Conservation (phyloP, 2,113 vertebrate species). For the Crotalus horridus region DNA sequence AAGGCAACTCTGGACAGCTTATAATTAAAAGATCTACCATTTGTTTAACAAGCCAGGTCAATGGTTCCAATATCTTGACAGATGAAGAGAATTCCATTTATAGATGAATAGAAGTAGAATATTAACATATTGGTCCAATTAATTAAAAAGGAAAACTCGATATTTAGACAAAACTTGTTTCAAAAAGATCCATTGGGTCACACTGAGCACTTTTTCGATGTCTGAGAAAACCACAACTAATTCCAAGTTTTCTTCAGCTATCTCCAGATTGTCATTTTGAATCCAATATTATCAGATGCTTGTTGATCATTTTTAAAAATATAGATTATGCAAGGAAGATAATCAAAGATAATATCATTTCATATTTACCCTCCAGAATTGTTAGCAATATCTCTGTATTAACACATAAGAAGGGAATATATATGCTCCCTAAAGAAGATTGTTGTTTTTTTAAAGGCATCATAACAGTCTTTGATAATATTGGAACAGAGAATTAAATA, state of each 20-base stretch:
- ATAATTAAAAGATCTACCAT: not conserved
- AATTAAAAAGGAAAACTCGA: not conserved
- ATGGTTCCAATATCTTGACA: not conserved
- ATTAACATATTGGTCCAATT: not conserved
- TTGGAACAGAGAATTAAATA: not conserved
- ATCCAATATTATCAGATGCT: not conserved
- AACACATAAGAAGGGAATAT: not conserved
- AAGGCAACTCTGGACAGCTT: not conserved
- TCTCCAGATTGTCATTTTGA: not conserved
- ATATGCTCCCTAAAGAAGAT: not conserved
- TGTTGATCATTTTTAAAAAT: not conserved
- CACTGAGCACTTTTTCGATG: not conserved
- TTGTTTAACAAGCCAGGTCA: not conserved
- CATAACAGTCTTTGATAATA: not conserved
- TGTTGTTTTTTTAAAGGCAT: not conserved
- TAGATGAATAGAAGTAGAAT: not conserved
- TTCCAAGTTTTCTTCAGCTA: not conserved
- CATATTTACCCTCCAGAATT: not conserved
- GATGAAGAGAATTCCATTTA: not conserved
- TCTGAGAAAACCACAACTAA: not conserved
- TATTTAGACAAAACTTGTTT: not conserved
- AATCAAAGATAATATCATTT: not conserved
- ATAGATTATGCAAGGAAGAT: not conserved
- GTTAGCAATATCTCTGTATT: not conserved
- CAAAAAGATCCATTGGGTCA: not conserved